Conservation (phyloP, 2,888 invertebrate species). For the Limnephilus rhombicus region DNA sequence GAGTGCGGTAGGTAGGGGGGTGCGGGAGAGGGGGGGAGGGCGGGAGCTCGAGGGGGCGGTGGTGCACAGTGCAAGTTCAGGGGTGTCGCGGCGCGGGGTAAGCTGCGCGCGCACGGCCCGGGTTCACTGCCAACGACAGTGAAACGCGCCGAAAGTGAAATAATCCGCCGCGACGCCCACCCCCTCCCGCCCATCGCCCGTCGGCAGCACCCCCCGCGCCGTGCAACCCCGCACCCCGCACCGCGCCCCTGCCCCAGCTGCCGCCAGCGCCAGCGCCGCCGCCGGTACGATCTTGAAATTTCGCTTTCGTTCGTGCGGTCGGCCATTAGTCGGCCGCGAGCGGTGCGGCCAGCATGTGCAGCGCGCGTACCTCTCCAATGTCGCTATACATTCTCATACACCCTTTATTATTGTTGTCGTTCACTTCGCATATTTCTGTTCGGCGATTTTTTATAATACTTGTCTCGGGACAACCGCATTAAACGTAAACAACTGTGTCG, state of each 20-base stretch:
- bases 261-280: slow-evolving; percentile 69
- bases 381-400: slow-evolving; percentile 26
- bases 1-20: background rate
- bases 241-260: slow-evolving; percentile 70
- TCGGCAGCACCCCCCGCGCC: slow-evolving; percentile 54
- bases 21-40: slow-evolving; percentile 35
- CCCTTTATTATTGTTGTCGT: slow-evolving; percentile 56
- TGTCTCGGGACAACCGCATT: slow-evolving; percentile 10
- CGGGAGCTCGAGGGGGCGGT: slow-evolving; percentile 36
- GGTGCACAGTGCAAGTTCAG: slow-evolving; percentile 33
- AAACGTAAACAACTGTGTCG: slow-evolving; percentile 41
- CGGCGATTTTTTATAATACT: slow-evolving; percentile 23
- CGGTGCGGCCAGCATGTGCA: slow-evolving; percentile 80
- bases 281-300: slow-evolving; percentile 81
- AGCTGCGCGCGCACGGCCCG: slow-evolving; percentile 72
- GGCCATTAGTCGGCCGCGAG: slow-evolving; percentile 80
- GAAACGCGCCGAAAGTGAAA: slow-evolving; percentile 72
- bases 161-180: slow-evolving; percentile 67
- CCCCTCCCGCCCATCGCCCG: slow-evolving; percentile 31
- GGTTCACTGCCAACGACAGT: slow-evolving; percentile 69
- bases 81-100: slow-evolving; percentile 57
- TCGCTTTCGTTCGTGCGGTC: slow-evolving; percentile 82
- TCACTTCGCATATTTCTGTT: slow-evolving; percentile 44
- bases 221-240: slow-evolving; percentile 52
- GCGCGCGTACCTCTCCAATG: slow-evolving; percentile 75